Conservation (phyloP, 2,888 invertebrate species). For the Ypsolopha scabrella region DNA sequence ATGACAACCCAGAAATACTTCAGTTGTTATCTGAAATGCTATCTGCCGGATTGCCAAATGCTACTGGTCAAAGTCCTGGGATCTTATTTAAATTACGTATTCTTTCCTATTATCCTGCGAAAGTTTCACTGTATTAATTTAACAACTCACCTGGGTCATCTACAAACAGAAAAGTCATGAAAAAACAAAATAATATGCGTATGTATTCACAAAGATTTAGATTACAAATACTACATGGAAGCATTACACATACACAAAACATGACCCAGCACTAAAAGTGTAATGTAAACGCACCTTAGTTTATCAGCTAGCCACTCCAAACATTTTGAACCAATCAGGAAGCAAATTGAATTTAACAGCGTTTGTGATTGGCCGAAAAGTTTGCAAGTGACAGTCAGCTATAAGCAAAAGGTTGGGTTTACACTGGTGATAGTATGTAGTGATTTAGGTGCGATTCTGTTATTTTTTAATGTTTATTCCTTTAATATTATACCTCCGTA, state of each 20-base stretch:
- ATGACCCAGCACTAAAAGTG: slow-evolving; percentile 14
- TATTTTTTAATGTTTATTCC: slow-evolving; percentile 13
- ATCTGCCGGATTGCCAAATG: not conserved
- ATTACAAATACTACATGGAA: slow-evolving; percentile 62
- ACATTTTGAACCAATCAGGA: not conserved
- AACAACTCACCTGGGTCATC: not conserved
- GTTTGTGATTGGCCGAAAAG: not conserved
- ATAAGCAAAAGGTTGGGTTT: slow-evolving; percentile 9
- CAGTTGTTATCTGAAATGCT: no score
- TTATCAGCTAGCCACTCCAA: not conserved
- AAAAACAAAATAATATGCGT: not conserved
- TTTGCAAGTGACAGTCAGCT: not conserved
- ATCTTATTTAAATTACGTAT: not conserved
- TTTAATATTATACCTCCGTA: slow-evolving; percentile 60
- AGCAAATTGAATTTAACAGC: not conserved
- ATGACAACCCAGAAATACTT: no score
- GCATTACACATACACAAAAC: slow-evolving; percentile 19
- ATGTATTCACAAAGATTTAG: not conserved
- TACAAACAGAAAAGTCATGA: not conserved
- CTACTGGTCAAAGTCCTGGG: no score
- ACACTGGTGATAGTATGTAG: slow-evolving; percentile 8
- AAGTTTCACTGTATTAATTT: not conserved
- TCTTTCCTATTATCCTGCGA: not conserved
- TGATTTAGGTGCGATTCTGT: slow-evolving; percentile 12
- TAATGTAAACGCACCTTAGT: slow-evolving; percentile 12